These are phyloP conservation scores for Noctua fimbriata DNA, from an alignment of 2,888 invertebrate species.

Conservation along the genomic window DNA sequence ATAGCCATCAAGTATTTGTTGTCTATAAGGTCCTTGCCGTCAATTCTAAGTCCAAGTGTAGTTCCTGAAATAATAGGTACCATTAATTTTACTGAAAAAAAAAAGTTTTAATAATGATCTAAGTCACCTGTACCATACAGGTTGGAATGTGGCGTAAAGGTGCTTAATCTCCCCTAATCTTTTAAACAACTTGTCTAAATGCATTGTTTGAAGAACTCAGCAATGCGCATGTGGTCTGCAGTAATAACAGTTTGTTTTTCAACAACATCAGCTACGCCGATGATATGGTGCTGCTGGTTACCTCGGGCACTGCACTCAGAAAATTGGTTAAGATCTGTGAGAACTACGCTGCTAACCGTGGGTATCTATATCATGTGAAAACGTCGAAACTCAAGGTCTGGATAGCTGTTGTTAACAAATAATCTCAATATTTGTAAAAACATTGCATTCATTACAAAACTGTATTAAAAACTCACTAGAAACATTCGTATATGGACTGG, in stretches of 20 bases:
- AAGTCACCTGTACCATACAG: background rate
- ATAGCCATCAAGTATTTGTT: constrained; percentile 48
- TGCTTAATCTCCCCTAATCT: background rate
- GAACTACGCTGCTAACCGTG: background rate
- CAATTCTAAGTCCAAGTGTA: constrained; percentile 46
- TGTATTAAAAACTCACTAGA: background rate
- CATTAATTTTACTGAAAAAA: background rate
- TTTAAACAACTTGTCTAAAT: background rate
- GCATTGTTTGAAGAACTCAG: background rate
- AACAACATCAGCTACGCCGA: background rate
- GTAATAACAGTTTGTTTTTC: background rate
- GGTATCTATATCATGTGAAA: background rate
- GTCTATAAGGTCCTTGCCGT: constrained; percentile 35
- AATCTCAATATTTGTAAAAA: background rate
- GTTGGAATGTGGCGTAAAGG: background rate
- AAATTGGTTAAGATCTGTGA: background rate
- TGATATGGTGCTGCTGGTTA: background rate
- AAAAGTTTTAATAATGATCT: background rate
- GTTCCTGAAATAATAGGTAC: constrained; percentile 51
- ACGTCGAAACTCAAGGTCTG: too few species aligned
- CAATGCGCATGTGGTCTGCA: background rate
- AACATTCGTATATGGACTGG: background rate
- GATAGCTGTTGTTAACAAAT: too few species aligned
- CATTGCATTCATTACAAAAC: background rate
- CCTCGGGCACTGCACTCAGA: background rate